Percentiles rank a stretch among this genome's conserved stretches.
Conservation (phyloP, 1,140 invertebrate genomes). For the Drosophila bocki region DNA sequence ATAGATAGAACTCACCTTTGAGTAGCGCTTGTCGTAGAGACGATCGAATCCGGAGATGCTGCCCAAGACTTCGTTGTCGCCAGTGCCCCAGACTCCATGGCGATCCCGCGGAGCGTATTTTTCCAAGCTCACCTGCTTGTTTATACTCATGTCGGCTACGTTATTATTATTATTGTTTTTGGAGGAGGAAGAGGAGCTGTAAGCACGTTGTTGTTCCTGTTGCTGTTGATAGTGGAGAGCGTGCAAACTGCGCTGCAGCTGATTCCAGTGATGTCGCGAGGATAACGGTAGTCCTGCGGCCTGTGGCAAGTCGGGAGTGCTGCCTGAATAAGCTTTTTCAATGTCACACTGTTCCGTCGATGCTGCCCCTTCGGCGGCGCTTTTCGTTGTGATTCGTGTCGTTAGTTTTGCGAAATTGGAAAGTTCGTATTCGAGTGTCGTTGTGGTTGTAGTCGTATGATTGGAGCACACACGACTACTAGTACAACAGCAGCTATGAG, state of each 20-base stretch:
- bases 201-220: slow-evolving; percentile 52
- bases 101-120: slow-evolving; percentile 65
- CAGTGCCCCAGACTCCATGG: slow-evolving; percentile 66
- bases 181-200: slow-evolving; percentile 5
- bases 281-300: slow-evolving; percentile 54
- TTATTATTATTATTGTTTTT: slow-evolving; percentile 28
- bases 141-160: slow-evolving; percentile 26
- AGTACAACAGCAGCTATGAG: slow-evolving; percentile 38
- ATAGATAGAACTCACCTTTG: slow-evolving; percentile 71
- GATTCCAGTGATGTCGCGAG: slow-evolving; percentile 67
- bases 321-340: slow-evolving; percentile 20
- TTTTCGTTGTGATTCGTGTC: slow-evolving; percentile 82
- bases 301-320: slow-evolving; percentile 33
- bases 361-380: slow-evolving; percentile 61
- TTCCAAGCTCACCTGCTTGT: slow-evolving; percentile 20
- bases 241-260: slow-evolving; percentile 64
- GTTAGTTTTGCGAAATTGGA: slow-evolving; percentile 84
- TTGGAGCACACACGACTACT: slow-evolving; percentile 81
- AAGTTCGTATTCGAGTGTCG: slow-evolving; percentile 83
- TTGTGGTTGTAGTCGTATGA: slow-evolving; percentile 84
- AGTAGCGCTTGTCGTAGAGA: slow-evolving; percentile 69
- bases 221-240: slow-evolving; percentile 51
- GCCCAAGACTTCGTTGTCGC: slow-evolving; percentile 73
- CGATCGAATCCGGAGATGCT: slow-evolving; percentile 67
- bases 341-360: slow-evolving; percentile 11